Conservation (phyloP, 1,140 invertebrate species). For the Lepidurus arcticus region DNA sequence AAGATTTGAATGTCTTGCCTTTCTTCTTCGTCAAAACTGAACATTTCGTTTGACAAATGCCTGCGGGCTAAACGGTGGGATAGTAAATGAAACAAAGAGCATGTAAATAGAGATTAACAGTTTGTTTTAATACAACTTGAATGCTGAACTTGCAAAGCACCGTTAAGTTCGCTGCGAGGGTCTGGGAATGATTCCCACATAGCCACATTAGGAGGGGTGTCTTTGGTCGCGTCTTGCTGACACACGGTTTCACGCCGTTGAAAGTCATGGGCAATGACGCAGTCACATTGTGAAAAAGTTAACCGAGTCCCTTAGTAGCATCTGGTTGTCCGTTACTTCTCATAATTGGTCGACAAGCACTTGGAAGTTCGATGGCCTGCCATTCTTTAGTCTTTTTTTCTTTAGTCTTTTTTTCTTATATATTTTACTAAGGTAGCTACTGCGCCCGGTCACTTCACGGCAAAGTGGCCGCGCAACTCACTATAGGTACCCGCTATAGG, state of each 20-base stretch:
- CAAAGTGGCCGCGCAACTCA: not conserved
- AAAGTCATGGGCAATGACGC: not conserved
- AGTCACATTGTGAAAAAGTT: not conserved
- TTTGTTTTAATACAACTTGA: not conserved
- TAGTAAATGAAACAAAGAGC: not conserved
- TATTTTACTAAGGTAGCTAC: not conserved
- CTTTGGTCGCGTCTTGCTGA: not conserved
- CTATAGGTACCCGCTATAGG: not conserved
- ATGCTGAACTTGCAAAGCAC: not conserved
- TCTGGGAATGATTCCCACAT: not conserved
- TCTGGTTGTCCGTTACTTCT: not conserved
- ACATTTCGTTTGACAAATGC: not conserved
- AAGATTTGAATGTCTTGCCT: not conserved
- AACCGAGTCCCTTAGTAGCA: not conserved
- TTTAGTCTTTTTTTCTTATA: too few species aligned
- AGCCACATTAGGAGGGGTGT: not conserved
- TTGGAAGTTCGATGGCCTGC: slow-evolving; percentile 7
- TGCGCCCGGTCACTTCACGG: not conserved
- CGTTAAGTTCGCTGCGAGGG: not conserved
- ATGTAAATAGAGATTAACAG: not conserved
- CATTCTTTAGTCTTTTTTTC: not conserved
- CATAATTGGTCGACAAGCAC: not conserved
- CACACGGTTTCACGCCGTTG: not conserved
- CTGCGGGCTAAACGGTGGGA: not conserved
- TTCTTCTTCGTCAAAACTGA: too few species aligned